phyloP scores from a whole-genome alignment of 1,140 invertebrate species.

The Atta colombica region DNA sequence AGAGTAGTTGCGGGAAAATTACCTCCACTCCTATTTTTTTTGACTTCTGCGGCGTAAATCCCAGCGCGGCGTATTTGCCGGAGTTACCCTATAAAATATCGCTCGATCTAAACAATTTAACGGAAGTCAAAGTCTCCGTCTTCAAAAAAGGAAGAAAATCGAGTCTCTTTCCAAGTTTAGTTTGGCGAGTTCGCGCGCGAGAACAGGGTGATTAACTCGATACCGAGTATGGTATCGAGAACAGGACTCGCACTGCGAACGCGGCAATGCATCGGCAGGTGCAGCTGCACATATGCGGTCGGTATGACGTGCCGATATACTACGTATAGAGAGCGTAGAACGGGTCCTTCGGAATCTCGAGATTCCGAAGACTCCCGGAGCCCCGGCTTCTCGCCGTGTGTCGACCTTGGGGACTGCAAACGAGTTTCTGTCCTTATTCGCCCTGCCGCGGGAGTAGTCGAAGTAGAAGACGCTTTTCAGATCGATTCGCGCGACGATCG shows the following conservation, averaged over 20 bases:
- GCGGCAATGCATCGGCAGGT: constrained; percentile 65
- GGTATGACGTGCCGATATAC: constrained; percentile 65
- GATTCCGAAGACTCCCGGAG: constrained; percentile 70
- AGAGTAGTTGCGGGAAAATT: too few relatives aligned
- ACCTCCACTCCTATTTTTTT: too few relatives aligned
- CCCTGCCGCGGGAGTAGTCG: constrained; percentile 13
- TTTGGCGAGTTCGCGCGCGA: constrained; percentile 22
- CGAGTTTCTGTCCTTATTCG: constrained; percentile 74
- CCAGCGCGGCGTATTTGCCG: too few relatives aligned
- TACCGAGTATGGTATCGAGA: constrained; percentile 43
- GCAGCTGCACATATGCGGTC: constrained; percentile 69
- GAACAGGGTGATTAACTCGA: constrained; percentile 42
- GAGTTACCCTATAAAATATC: neutral
- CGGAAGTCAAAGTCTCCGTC: neutral
- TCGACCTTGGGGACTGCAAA: constrained; percentile 75
- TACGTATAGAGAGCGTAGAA: constrained; percentile 39
- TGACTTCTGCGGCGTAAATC: too few relatives aligned
- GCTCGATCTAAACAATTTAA: neutral
- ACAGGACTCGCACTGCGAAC: constrained; percentile 12
- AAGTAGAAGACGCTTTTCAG: constrained; percentile 71
- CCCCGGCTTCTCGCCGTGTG: constrained; percentile 61
- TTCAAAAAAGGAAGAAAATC: neutral
- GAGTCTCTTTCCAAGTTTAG: neutral
- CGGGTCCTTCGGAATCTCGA: constrained; percentile 70
- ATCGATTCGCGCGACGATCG: constrained; percentile 73